Percentiles rank a stretch among this genome's conserved stretches.
Evolutionary conservation across 1,140 invertebrate genomes (phyloP).

Genomic region (Neodiprion pinetum): DNA sequence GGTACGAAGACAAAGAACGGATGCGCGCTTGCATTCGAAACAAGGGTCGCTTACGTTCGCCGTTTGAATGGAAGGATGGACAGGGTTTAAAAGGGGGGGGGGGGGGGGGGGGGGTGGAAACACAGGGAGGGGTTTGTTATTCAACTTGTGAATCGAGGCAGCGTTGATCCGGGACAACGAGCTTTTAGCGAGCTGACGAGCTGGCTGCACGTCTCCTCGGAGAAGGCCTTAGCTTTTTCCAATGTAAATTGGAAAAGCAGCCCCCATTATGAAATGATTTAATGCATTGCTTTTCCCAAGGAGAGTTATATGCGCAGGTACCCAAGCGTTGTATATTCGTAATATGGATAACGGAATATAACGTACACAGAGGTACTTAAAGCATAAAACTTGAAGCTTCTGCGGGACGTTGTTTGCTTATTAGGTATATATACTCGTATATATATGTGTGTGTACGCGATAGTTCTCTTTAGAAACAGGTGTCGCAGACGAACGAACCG

Average conservation of each 20-base stretch:
- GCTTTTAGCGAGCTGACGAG: conserved; percentile 4
- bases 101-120: no score
- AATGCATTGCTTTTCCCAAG: conserved; percentile 44
- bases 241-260: conserved; percentile 49
- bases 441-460: no score
- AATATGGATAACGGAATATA: no score
- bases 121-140: neutral
- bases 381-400: no score
- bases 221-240: conserved; percentile 27
- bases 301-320: neutral
- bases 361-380: no score
- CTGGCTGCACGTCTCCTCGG: neutral
- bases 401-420: no score
- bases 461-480: no score
- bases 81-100: no score
- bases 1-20: neutral
- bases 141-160: neutral
- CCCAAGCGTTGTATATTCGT: no score
- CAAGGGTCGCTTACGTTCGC: neutral
- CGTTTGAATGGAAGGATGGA: neutral
- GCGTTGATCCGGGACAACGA: neutral
- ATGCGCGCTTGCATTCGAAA: conserved; percentile 5
- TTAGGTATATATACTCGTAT: no score
- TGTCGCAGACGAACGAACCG: no score
- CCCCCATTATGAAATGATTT: conserved; percentile 49